These are phyloP conservation scores for Rhagoletis zephyria DNA, from an alignment of 1,140 invertebrate genomes.

Conservation along the genomic window DNA sequence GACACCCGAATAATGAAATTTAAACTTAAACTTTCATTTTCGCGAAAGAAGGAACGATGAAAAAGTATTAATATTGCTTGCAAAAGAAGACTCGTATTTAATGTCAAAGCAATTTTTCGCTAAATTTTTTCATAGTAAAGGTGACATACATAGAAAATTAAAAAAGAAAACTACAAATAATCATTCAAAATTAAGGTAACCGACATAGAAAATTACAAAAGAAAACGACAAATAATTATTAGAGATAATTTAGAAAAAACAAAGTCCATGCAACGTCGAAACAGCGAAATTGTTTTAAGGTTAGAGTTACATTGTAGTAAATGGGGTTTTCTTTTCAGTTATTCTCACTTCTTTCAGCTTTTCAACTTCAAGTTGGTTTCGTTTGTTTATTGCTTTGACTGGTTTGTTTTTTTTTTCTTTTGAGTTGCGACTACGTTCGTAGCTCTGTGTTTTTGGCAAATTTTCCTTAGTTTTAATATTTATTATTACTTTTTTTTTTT, in stretches of 20 bases:
- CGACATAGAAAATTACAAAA: neutral
- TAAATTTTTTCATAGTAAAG: neutral
- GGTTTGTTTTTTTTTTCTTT: neutral
- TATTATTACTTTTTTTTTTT: neutral
- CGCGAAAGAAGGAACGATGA: neutral
- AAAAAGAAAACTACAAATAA: slow-evolving; percentile 22
- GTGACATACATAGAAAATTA: neutral
- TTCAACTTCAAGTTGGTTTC: neutral
- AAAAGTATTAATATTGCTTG: neutral
- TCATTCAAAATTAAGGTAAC: neutral
- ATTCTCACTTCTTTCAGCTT: neutral
- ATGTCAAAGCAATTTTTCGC: neutral
- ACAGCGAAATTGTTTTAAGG: slow-evolving; percentile 6
- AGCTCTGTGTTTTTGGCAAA: neutral
- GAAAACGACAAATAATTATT: slow-evolving; percentile 1
- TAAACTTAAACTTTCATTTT: neutral
- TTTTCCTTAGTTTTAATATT: neutral
- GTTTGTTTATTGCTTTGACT: no score
- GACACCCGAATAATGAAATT: slow-evolving; percentile 34
- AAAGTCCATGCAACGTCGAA: neutral
- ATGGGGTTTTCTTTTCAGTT: neutral
- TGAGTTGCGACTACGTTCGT: no score
- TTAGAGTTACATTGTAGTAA: neutral
- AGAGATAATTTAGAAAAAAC: neutral
- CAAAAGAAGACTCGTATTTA: neutral